A percentile compares a stretch with the other conserved stretches of the same genome.
Conservation (phyloP, 2,888 invertebrate species). For the Dione vanillae region DNA sequence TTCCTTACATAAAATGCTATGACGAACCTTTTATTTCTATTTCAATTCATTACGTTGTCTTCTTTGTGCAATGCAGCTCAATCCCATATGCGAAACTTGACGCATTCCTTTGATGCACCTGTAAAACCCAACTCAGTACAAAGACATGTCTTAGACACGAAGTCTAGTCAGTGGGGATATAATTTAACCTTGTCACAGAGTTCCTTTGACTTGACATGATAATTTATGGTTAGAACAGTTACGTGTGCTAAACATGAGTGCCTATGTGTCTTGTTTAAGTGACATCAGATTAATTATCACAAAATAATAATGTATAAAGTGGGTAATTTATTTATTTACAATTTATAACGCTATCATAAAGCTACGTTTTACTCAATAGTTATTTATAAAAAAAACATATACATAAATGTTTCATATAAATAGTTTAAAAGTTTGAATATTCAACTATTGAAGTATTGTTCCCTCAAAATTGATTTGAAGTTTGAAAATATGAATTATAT, state of each 20-base stretch:
- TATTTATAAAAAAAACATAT: not conserved
- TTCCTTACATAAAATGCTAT: slow-evolving; percentile 77
- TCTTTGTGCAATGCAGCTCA: slow-evolving; percentile 54
- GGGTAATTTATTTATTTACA: too few relatives aligned
- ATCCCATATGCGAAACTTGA: slow-evolving; percentile 41
- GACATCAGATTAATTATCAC: slow-evolving; percentile 60
- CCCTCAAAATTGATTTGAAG: too few relatives aligned
- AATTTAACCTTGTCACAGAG: slow-evolving; percentile 54
- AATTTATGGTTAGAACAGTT: slow-evolving; percentile 63
- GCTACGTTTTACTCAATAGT: not conserved
- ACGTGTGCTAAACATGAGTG: slow-evolving; percentile 56
- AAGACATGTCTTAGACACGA: slow-evolving; percentile 39
- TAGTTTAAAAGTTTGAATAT: too few relatives aligned
- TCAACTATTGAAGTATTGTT: too few relatives aligned
- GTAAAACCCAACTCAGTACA: slow-evolving; percentile 34
- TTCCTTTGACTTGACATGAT: slow-evolving; percentile 57
- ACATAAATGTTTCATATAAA: too few relatives aligned
- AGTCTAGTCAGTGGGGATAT: slow-evolving; percentile 46
- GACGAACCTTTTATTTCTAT: slow-evolving; percentile 76
- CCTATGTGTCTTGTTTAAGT: slow-evolving; percentile 57
- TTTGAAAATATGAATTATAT: too few relatives aligned
- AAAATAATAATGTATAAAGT: not conserved
- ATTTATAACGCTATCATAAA: not conserved
- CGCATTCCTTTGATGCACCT: slow-evolving; percentile 34
- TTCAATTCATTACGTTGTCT: slow-evolving; percentile 74